A percentile compares a stretch with the other conserved stretches of the same genome.
Conservation (phyloP, 2,888 invertebrate species). For the Athripsodes cinereus region DNA sequence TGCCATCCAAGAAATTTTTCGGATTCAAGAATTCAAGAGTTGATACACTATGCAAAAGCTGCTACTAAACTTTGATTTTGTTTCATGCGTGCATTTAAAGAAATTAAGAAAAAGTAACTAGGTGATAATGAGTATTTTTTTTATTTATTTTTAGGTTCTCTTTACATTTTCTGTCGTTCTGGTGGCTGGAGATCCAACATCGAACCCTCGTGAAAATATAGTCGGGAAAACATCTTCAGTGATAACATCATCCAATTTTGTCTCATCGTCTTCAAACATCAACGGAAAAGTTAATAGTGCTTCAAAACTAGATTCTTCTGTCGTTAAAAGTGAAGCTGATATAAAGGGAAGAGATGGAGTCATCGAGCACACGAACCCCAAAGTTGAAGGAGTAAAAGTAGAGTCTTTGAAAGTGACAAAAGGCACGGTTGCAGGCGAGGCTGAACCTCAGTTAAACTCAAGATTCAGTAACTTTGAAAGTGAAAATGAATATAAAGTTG, state of each 20-base stretch:
- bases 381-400: not conserved
- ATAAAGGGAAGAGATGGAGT: not conserved
- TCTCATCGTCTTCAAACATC: not conserved
- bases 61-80: no score
- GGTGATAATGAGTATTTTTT: no score
- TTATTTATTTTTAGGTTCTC: not conserved
- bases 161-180: not conserved
- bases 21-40: no score
- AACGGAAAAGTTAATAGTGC: not conserved
- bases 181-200: not conserved
- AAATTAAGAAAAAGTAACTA: no score
- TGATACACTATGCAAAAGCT: no score
- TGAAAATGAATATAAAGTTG: no score
- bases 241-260: not conserved
- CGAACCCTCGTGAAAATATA: not conserved
- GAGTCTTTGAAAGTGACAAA: not conserved
- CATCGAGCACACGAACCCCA: not conserved
- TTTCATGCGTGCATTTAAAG: no score
- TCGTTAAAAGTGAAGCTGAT: not conserved
- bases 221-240: not conserved
- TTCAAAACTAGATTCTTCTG: not conserved
- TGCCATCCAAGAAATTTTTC: no score
- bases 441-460: no score
- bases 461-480: no score
- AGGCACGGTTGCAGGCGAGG: no score